Evolutionary conservation across 2,113 vertebrate genomes (phyloP).

Genomic region (Indri indri): DNA sequence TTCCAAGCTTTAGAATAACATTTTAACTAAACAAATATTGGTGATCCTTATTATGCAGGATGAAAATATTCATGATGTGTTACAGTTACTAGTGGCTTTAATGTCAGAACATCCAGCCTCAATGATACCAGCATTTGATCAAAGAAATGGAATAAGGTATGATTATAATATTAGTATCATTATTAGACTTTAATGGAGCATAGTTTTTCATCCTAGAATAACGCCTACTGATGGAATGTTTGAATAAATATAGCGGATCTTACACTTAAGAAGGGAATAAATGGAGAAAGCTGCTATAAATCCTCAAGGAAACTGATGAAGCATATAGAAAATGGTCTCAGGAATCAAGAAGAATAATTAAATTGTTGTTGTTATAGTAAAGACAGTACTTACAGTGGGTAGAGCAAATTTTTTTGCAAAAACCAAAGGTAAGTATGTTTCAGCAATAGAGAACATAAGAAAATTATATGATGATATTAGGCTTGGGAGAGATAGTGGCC

Average conservation of each 20-base stretch:
- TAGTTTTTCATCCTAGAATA: background rate
- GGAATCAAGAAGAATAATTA: background rate
- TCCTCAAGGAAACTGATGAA: background rate
- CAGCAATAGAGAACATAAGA: background rate
- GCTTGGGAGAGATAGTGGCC: background rate
- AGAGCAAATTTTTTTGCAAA: background rate
- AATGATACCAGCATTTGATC: constrained; percentile 99
- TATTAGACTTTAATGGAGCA: background rate
- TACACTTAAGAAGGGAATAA: background rate
- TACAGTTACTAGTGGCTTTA: constrained; percentile 96
- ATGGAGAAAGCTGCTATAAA: background rate
- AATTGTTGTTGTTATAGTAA: background rate
- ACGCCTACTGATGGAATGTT: background rate
- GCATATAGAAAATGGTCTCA: background rate
- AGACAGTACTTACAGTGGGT: background rate
- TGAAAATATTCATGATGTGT: constrained; percentile 98
- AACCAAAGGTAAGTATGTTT: background rate
- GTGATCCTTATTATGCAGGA: constrained; percentile 87
- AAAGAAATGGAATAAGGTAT: constrained; percentile 98
- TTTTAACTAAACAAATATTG: constrained; percentile 72
- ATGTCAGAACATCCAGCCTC: constrained; percentile 98
- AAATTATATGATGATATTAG: background rate
- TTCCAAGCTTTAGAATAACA: constrained; percentile 38
- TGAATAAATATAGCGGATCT: background rate
- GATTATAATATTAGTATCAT: background rate